Base-by-base conservation (phyloP, 2,888 invertebrate genomes). In the Sepioteuthis lessoniana region DNA sequence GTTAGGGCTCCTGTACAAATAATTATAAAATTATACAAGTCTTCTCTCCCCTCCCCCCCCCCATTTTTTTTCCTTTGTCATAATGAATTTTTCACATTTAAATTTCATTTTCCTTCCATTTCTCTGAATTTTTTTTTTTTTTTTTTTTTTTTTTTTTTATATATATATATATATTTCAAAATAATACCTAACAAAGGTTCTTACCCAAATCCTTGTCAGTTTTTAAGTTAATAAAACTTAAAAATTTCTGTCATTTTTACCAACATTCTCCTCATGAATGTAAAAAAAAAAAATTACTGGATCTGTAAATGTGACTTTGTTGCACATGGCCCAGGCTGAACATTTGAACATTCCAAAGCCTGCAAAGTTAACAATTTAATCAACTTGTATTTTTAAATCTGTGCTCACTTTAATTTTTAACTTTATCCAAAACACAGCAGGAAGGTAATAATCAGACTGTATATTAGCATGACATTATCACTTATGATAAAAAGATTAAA, bases 331-430 rank as follows among this genome's bases (percentile, higher is more conserved):
- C n/a, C 76, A n/a, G n/a, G 76, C n/a, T 76, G 1, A 76, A 13
- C 76, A 76, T n/a, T 35, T n/a, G n/a, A 76, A 76, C 76, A 76
- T 76, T 76, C n/a, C 76, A 76, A 76, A 76, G 76, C 76, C 76
- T 76, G 76, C n/a, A 76, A 76, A n/a, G 13, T 76, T 76, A 76
- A 76, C 8, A 76, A 76, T 25, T 31, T 76, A 76, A 35, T 76
- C n/a, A n/a, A 16, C n/a, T 76, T 76, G n/a, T 76, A 76, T 76
- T n/a, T 21, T 25, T 25, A 55, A 55, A 25, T 55, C 55, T 55
- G 76, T 76, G n/a, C 76, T 76, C 76, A 76, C 76, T 76, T 76
- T 76, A 35, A 76, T 76, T 76, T n/a, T 76, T 76, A 35, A 76
- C n/a, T 76, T 76, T 76, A 76, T 1, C 19, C n/a, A 55, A 76